phyloP scores from a whole-genome alignment of 2,888 invertebrate genomes.

The Brachycybe producta region DNA sequence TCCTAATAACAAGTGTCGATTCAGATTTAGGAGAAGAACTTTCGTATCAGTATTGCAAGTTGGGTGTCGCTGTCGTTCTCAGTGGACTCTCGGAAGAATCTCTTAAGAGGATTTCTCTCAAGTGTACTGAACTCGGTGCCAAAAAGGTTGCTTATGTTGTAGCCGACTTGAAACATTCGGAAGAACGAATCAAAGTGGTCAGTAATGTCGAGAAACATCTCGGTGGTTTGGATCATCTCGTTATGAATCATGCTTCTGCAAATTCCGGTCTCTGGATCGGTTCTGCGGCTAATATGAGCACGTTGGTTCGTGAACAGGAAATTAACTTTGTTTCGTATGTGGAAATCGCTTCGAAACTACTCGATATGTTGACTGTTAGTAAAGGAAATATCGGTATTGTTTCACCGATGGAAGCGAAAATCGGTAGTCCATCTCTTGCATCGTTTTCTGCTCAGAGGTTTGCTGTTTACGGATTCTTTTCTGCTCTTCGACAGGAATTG shows the following conservation, averaged over 20 bases:
- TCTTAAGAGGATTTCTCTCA: not conserved
- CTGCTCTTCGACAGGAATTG: slow-evolving; percentile 8
- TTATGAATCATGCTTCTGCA: slow-evolving; percentile 7
- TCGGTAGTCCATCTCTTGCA: not conserved
- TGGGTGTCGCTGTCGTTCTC: slow-evolving; percentile 1
- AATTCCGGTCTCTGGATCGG: not conserved
- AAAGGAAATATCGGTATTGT: slow-evolving; percentile 9
- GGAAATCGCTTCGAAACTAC: not conserved
- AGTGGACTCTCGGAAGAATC: not conserved
- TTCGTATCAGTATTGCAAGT: slow-evolving; percentile 11
- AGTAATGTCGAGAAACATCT: not conserved
- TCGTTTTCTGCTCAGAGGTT: not conserved
- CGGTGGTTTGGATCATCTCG: slow-evolving; percentile 6
- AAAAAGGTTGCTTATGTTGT: slow-evolving; percentile 2
- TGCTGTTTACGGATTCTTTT: slow-evolving; percentile 15
- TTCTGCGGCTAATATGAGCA: not conserved
- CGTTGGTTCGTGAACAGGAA: not conserved
- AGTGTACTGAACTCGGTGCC: slow-evolving; percentile 5
- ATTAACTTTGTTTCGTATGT: slow-evolving; percentile 5
- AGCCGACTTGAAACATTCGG: not conserved
- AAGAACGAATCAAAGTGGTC: not conserved
- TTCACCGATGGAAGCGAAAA: not conserved
- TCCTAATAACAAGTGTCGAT: slow-evolving; percentile 7
- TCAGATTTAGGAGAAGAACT: slow-evolving; percentile 9
- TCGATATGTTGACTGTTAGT: not conserved